Conservation (phyloP, 2,888 invertebrate species). For the Tholera decimalis region DNA sequence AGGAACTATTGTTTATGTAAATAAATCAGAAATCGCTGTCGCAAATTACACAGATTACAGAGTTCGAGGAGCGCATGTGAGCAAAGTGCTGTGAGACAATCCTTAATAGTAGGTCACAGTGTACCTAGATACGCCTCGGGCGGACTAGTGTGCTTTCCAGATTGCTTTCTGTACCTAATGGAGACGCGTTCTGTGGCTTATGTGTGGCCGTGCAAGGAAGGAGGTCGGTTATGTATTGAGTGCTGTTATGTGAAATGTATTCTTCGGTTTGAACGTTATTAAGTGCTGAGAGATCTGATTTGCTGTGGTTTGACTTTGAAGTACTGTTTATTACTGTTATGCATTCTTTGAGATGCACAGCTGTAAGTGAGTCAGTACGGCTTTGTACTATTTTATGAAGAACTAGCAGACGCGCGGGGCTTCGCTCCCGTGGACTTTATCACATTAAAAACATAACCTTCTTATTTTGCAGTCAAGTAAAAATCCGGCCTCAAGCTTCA, state of each 20-base stretch:
- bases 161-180: conserved; percentile 70
- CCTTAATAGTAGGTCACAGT: conserved; percentile 86
- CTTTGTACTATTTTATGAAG: no score
- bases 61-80: conserved; percentile 79
- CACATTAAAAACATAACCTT: no score
- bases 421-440: no score
- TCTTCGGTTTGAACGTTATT: conserved; percentile 10
- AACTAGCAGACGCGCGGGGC: no score
- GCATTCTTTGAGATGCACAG: conserved; percentile 8
- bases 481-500: no score
- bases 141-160: conserved; percentile 65
- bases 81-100: conserved; percentile 83
- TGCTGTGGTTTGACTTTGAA: conserved; percentile 23
- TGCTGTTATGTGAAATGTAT: conserved; percentile 41
- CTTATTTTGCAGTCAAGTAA: no score
- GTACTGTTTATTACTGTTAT: conserved; percentile 7
- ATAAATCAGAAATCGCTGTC: conserved; percentile 87
- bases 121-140: conserved; percentile 78
- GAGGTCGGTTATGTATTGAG: conserved; percentile 39
- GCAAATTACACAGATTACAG: conserved; percentile 89
- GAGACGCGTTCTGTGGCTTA: conserved; percentile 58
- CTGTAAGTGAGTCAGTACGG: not conserved
- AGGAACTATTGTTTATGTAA: conserved; percentile 83
- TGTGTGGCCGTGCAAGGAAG: conserved; percentile 51
- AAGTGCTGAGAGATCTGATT: conserved; percentile 13